phyloP scores from a whole-genome alignment of 2,113 vertebrate genomes.

The Coregonus clupeaformis region DNA sequence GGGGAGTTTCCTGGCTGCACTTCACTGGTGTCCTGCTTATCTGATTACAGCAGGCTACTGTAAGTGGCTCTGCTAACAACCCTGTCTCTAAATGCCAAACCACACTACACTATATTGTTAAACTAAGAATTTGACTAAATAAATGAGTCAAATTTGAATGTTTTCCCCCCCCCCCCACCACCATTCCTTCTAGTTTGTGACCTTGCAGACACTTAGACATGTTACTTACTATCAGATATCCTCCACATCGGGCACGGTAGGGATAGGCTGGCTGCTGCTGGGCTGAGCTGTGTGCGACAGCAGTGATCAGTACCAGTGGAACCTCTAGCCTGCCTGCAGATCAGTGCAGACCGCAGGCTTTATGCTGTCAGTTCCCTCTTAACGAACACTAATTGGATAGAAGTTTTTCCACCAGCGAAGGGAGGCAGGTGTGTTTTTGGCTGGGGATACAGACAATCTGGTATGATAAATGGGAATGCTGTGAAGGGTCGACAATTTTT shows the following conservation, averaged over 20 bases:
- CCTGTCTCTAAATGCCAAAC: not conserved
- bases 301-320: not conserved
- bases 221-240: not conserved
- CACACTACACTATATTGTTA: not conserved
- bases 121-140: not conserved
- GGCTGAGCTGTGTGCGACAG: not conserved
- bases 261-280: not conserved
- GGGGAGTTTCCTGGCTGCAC: not conserved
- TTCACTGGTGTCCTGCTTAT: not conserved
- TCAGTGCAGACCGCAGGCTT: not conserved
- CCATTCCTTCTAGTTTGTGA: too few species aligned
- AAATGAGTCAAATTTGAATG: not conserved
- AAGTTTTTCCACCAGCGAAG: slow-evolving; percentile 8
- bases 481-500: not conserved
- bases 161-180: too few species aligned
- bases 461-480: not conserved
- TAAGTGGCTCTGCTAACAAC: not conserved
- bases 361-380: not conserved
- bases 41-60: not conserved
- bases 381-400: slow-evolving; percentile 25
- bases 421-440: slow-evolving; percentile 8
- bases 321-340: not conserved
- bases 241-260: not conserved
- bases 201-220: too few species aligned
- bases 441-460: not conserved